Evolutionary conservation across 2,113 vertebrate genomes (phyloP).

Genomic region (Dryoscopus gambensis): DNA sequence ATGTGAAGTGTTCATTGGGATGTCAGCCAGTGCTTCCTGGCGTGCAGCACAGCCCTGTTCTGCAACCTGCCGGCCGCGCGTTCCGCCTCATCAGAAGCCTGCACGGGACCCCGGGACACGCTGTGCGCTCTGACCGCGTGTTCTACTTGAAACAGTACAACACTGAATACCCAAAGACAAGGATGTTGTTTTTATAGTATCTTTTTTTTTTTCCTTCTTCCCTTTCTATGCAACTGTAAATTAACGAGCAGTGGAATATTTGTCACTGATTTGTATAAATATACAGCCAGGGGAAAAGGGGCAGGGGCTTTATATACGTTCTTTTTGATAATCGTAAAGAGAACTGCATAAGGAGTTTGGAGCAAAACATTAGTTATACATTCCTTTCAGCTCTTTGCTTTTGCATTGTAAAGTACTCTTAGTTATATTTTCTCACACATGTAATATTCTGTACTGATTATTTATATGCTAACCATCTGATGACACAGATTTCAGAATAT

Average conservation of each 20-base stretch:
- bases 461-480: slow-evolving; percentile 64
- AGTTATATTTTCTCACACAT: slow-evolving; percentile 48
- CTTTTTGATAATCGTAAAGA: slow-evolving; percentile 71
- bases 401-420: slow-evolving; percentile 65
- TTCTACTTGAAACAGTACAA: slow-evolving; percentile 66
- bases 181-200: slow-evolving; percentile 78
- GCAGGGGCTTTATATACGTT: slow-evolving; percentile 78
- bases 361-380: slow-evolving; percentile 78
- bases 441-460: slow-evolving; percentile 62
- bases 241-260: slow-evolving; percentile 86
- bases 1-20: slow-evolving; percentile 65
- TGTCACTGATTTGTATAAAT: slow-evolving; percentile 86
- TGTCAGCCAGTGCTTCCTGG: slow-evolving; percentile 27
- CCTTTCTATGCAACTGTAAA: slow-evolving; percentile 99
- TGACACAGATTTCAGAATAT: slow-evolving; percentile 30
- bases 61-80: neutral
- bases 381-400: slow-evolving; percentile 74
- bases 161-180: slow-evolving; percentile 88
- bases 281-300: slow-evolving; percentile 72
- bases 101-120: slow-evolving; percentile 48
- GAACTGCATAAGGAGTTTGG: slow-evolving; percentile 65
- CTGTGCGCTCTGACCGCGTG: slow-evolving; percentile 13
- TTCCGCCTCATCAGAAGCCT: slow-evolving; percentile 48
- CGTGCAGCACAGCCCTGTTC: slow-evolving; percentile 42
- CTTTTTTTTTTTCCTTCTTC: slow-evolving; percentile 72